phyloP scores from a whole-genome alignment of 2,797 vertebrate species.

The Microctenopoma stevenorrisi region DNA sequence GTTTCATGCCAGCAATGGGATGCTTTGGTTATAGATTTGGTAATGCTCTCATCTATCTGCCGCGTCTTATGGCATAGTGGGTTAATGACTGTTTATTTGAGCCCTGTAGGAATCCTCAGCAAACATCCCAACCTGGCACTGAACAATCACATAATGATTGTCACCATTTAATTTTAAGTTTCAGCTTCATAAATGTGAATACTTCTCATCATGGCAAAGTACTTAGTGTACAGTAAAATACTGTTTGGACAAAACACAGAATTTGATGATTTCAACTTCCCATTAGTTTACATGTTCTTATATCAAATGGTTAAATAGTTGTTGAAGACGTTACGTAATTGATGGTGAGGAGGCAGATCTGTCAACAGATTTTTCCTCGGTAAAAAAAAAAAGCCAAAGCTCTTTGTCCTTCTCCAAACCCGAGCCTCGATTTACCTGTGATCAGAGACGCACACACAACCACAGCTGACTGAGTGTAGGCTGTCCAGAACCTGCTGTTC shows the following conservation, averaged over 20 bases:
- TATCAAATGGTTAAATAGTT: not conserved
- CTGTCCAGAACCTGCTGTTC: slow-evolving; percentile 51
- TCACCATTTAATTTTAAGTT: not conserved
- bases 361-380: slow-evolving; percentile 8
- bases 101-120: not conserved
- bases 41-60: not conserved
- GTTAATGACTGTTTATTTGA: not conserved
- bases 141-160: not conserved
- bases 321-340: not conserved
- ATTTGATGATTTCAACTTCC: too few species aligned
- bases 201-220: not conserved
- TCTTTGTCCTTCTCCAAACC: slow-evolving; percentile 22
- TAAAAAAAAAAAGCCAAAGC: slow-evolving; percentile 24
- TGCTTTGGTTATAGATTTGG: not conserved
- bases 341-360: not conserved
- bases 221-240: not conserved
- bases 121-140: not conserved
- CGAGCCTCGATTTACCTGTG: slow-evolving; percentile 58
- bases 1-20: not conserved
- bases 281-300: not conserved
- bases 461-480: slow-evolving; percentile 57
- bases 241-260: not conserved
- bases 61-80: not conserved
- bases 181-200: not conserved
- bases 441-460: slow-evolving; percentile 50